Evolutionary conservation across 53 echinoderm and acorn worm genomes (phyloP).

Genomic region (Luidia sarsii): DNA sequence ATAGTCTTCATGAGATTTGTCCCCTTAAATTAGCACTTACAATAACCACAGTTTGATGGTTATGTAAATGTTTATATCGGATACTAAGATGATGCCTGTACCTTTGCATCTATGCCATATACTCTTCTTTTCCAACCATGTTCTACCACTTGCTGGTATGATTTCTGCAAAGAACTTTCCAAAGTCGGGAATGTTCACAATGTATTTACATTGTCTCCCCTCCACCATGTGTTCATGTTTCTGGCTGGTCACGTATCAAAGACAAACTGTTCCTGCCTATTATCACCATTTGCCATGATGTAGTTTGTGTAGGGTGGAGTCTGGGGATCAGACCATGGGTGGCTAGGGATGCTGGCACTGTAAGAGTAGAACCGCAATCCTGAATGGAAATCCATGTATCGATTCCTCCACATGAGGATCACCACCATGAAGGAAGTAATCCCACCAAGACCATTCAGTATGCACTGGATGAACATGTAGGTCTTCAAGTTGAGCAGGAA

Average conservation of each 20-base stretch:
- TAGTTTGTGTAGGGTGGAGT: constrained; percentile 78
- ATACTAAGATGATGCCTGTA: no score
- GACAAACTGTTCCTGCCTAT: constrained; percentile 43
- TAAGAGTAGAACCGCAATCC: constrained; percentile 97
- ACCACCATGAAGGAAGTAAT: constrained; percentile 86
- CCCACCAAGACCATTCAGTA: constrained; percentile 93
- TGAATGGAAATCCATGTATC: constrained; percentile 98
- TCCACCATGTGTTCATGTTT: no score
- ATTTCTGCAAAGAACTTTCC: no score
- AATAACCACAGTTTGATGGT: no score
- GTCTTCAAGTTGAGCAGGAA: constrained; percentile 89
- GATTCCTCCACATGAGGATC: constrained; percentile 91
- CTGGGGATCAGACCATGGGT: constrained; percentile 86
- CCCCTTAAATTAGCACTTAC: no score
- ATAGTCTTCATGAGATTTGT: no score
- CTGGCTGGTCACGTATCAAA: constrained; percentile 48
- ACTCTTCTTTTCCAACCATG: no score
- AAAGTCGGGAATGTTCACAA: no score
- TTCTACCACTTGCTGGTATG: no score
- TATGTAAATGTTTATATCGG: no score
- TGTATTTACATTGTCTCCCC: no score
- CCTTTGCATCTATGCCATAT: no score
- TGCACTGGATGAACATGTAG: constrained; percentile 92
- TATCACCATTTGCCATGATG: constrained; percentile 68
- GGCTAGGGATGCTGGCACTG: constrained; percentile 91